Evolutionary conservation across 2,113 vertebrate genomes (phyloP), one percentile per base, ranked within the genome.

Genomic region (Gymnogyps californianus): DNA sequence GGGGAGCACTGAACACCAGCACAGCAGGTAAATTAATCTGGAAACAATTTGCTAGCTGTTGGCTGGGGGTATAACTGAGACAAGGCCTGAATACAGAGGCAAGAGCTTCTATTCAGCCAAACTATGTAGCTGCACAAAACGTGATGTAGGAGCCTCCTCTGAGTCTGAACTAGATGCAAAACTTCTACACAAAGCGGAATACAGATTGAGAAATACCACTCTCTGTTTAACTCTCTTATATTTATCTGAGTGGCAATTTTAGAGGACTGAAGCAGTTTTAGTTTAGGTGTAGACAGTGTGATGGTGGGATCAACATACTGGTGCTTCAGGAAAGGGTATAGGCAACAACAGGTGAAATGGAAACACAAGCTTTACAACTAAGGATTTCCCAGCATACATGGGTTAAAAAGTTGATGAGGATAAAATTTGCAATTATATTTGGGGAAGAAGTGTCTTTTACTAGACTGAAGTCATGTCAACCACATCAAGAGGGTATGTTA

Each of bases 21-120:
- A n/a, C 54, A 57, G 58, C 44, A 93, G 93, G 87, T 83, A 93
- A 83, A 90, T 89, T 72, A 86, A 74, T 57, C 83, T 89, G 89
- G 76, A 83, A 96, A 49, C 36, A 83, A 57, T 80, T 85, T 88
- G 32, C 20, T 84, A 16, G n/a, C 42, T 78, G 34, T 71, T 84
- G 82, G n/a, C 47, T 87, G 84, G 6, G 36, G 25, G 6, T 70
- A 8, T 42, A 54, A 40, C 22, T 36, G 24, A 64, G 25, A 32
- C 29, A 82, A 66, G 38, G 21, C 17, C 29, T 71, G 59, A 62
- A 47, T 17, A 21, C 19, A 47, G 55, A 74, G 25, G 69, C 55
- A 66, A 54, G 84, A 89, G 65, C 59, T 83, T 83, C 42, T 85
- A 6, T 42, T 86, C 44, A 76, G 78, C 26, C 78, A 55, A 47